Evolutionary conservation across 37 sponge, comb jelly and placozoan genomes (phyloP).

Genomic region (Cladorhizidae sp.): DNA sequence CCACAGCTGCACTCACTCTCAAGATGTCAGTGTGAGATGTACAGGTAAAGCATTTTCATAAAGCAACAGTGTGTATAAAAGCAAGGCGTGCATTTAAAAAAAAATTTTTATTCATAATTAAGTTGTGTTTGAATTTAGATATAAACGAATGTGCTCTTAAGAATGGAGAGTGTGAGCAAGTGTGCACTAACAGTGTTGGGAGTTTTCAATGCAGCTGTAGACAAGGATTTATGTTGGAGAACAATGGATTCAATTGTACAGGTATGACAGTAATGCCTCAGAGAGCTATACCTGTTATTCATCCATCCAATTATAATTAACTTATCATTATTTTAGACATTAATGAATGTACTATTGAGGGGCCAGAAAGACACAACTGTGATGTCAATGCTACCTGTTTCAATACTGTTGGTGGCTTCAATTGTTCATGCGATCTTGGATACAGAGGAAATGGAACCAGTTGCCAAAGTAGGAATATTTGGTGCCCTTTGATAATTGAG

Average conservation of each 20-base stretch:
- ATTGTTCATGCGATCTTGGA: constrained; percentile 23
- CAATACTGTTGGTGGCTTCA: constrained; percentile 52
- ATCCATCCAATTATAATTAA: background rate
- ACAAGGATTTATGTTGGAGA: background rate
- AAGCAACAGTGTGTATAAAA: too few relatives aligned
- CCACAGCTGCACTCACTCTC: constrained; percentile 17
- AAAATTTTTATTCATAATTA: too few relatives aligned
- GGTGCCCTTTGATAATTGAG: too few relatives aligned
- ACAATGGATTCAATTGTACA: background rate
- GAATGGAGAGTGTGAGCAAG: constrained; percentile 35
- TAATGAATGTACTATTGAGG: constrained; percentile 10
- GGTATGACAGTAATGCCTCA: background rate
- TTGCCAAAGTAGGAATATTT: constrained; percentile 16
- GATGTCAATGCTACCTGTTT: constrained; percentile 33
- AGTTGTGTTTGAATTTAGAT: background rate
- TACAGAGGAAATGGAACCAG: constrained; percentile 13
- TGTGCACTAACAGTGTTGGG: constrained; percentile 42
- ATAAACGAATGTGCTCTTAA: constrained; percentile 19
- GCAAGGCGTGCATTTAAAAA: too few relatives aligned
- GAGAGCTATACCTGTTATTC: background rate
- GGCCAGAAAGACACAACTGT: constrained; percentile 19
- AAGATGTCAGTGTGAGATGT: background rate
- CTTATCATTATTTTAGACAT: constrained; percentile 9
- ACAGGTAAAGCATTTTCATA: too few relatives aligned
- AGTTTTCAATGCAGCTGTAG: constrained; percentile 21